Evolutionary conservation across 2,797 vertebrate species (phyloP), one percentile per base, ranked within the genome.

Genomic region (Esox masquinongy): DNA sequence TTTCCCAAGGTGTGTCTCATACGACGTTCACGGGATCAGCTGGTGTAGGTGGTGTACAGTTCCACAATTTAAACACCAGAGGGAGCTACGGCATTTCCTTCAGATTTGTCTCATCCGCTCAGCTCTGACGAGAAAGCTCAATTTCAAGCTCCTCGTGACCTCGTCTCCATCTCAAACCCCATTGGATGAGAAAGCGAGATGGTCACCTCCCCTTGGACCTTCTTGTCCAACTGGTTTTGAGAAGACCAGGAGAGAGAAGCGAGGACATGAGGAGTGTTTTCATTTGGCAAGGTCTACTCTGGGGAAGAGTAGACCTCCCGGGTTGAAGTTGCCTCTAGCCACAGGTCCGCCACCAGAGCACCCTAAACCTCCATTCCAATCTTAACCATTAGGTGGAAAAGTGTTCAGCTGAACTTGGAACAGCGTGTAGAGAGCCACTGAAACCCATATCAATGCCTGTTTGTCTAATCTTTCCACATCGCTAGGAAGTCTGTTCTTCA

Each of bases 1-100:
- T 94, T 94, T 83, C 94, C 92, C 68, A 95, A 95, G 94, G 94
- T 94, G 91, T 68, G 50, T 31, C 39, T 24, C 16, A 36, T 16
- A 24, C 19, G 47, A 11, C 15, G 4, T 34, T 36, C 15, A 68
- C 19, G 19, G 22, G 22, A 63, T 24, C 22, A 26, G 59, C 59
- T 63, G 11, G 59, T 63, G 14, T 24, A 1, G 24, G 47, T 43
- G 3, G 14, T 14, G 2, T 12, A 5, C 68, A 83, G 2, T 75
- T 80, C 5, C 43, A 59, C 4, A 1, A 9, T 3, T 5, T 59
- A 16, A 49, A 89, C 93, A 91, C 87, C 70, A 91, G 93, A 87
- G 87, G 91, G 86, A 82, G 67, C 70, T 87, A 78, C 86, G 79
- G 39, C 39, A 43, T 43, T 43, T 74, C 80, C 83, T 86, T 86